phyloP scores from a whole-genome alignment of 2,797 vertebrate genomes.

The Poeciliopsis presidionis region DNA sequence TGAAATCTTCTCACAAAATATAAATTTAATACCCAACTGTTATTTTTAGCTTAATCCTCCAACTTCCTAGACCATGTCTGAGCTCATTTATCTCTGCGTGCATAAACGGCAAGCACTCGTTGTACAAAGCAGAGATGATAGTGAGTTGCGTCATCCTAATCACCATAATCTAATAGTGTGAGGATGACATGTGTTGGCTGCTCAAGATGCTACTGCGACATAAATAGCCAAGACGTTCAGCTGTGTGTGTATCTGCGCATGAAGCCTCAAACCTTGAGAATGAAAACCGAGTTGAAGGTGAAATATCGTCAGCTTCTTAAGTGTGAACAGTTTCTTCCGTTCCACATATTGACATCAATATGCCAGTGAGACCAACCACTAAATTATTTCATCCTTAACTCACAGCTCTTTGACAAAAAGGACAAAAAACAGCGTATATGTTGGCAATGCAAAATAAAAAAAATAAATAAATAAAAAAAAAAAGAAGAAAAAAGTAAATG shows the following conservation, averaged over 20 bases:
- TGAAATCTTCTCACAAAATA: neutral
- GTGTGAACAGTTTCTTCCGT: constrained; percentile 59
- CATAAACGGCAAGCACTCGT: constrained; percentile 38
- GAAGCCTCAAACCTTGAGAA: constrained; percentile 26
- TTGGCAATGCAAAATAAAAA: neutral
- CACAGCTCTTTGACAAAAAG: constrained; percentile 7
- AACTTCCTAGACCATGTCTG: constrained; percentile 22
- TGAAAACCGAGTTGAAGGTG: constrained; percentile 50
- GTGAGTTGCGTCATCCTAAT: constrained; percentile 50
- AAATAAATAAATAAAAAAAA: too few relatives aligned
- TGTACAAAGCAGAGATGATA: constrained; percentile 27
- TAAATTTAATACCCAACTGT: neutral
- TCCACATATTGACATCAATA: constrained; percentile 19
- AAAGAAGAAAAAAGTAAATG: neutral
- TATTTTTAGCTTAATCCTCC: constrained; percentile 22
- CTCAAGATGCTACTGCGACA: constrained; percentile 40
- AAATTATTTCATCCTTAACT: constrained; percentile 31
- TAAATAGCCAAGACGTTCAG: constrained; percentile 54
- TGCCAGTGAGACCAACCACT: constrained; percentile 38
- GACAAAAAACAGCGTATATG: neutral
- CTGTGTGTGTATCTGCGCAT: constrained; percentile 34
- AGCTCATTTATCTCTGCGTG: constrained; percentile 41
- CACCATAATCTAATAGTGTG: constrained; percentile 60
- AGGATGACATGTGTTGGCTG: constrained; percentile 41
- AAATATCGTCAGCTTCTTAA: constrained; percentile 44